Base-by-base conservation (phyloP, 1,140 invertebrate species). In the Cepaea nemoralis region DNA sequence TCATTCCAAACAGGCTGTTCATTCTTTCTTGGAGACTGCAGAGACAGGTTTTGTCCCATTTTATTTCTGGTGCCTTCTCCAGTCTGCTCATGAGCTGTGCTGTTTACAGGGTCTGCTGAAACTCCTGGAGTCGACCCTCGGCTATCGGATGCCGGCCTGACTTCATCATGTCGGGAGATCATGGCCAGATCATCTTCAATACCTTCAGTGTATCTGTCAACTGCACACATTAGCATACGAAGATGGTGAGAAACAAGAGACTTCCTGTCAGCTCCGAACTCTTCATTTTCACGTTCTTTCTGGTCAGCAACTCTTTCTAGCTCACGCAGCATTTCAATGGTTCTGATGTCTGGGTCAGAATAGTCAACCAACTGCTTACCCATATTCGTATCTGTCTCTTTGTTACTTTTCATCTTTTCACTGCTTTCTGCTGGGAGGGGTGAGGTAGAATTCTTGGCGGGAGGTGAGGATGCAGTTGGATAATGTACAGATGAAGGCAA, bases 271-370 rank as follows among this genome's bases (percentile, higher is more conserved):
- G 27, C 14, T 14, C 69, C 33, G 39, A 40, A 70, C 8, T 59
- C 77, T 27, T 70, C 78, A 40, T 59, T 45, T 35, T 73, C 40
- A 19, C n/a, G 55, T 37, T 80, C 78, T 66, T 59, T 77, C 45
- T 75, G 73, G 39, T 80, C 78, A 8, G 78, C 78, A 16, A 80
- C 78, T 55, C 78, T 80, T 35, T 80, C 78, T 33, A 80, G 78
- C 27, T 80, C 78, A 14, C 78, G 78, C n/a, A 80, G 78, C 78
- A 80, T 80, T 48, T 80, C 78, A 37, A 80, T 80, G 22, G 78
- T 80, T 55, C 78, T 37, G 12, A 80, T 50, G 27, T 80, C 78
- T 35, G 78, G 78, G 59, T 80, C 78, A 35, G 78, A 71, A 40
- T 71, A 73, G 42, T 80, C 40, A 24, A 42, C 27, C 3, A 12